These are phyloP conservation scores for Lissocephala sabroskyi DNA, from an alignment of 2,888 invertebrate species.

Conservation along the genomic window DNA sequence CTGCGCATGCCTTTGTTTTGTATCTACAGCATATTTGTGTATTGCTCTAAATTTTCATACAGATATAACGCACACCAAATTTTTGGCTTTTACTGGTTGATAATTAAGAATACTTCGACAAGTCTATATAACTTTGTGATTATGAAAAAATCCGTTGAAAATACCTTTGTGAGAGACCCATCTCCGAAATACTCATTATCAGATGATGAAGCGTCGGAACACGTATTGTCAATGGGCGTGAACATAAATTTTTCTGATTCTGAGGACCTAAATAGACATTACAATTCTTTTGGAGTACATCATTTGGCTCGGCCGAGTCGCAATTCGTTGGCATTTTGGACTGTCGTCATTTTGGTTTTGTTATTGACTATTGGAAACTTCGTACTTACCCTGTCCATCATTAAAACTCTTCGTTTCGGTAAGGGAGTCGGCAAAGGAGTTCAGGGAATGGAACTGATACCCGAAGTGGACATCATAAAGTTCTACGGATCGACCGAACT, in stretches of 20 bases:
- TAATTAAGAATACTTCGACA: no score
- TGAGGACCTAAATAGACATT: no score
- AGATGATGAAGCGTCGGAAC: constrained; percentile 68
- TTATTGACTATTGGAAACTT: constrained; percentile 86
- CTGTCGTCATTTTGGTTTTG: constrained; percentile 80
- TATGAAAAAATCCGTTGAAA: no score
- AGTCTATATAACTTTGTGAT: no score
- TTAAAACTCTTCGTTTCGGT: constrained; percentile 85
- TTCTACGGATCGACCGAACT: constrained; percentile 85
- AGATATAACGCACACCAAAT: no score
- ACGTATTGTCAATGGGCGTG: constrained; percentile 62
- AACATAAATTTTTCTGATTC: no score
- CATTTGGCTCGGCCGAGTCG: no score
- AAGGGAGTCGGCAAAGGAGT: constrained; percentile 85
- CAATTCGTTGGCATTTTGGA: constrained; percentile 84
- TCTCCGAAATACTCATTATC: constrained; percentile 71
- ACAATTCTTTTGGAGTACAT: no score
- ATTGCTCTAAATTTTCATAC: no score
- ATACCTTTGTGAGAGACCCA: constrained; percentile 68
- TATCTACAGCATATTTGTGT: no score
- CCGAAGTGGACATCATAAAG: constrained; percentile 82
- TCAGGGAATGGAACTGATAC: constrained; percentile 87
- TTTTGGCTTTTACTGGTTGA: no score
- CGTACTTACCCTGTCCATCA: constrained; percentile 84
- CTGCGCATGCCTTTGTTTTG: no score